Conservation (phyloP, 2,797 vertebrate species). For the Lithobates pipiens region DNA sequence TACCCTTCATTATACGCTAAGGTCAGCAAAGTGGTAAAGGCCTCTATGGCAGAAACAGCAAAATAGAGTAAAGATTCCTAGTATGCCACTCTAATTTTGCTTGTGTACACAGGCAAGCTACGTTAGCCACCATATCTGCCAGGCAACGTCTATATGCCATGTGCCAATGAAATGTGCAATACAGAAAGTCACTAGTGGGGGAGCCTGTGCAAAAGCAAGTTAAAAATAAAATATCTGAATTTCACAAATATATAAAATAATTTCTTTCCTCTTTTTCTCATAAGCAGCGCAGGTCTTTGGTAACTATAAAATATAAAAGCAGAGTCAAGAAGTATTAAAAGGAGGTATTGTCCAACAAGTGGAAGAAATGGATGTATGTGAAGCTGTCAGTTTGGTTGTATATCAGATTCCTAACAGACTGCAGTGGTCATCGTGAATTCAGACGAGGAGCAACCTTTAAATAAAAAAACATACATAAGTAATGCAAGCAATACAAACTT, state of each 20-base stretch:
- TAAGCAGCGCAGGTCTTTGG: constrained; percentile 84
- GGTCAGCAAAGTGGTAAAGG: constrained; percentile 21
- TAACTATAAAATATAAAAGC: constrained; percentile 72
- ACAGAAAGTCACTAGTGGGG: constrained; percentile 7
- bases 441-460: constrained; percentile 93
- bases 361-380: constrained; percentile 61
- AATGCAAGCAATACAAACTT: too few species aligned
- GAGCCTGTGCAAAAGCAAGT: constrained; percentile 11
- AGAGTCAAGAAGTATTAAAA: constrained; percentile 69
- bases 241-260: constrained; percentile 66
- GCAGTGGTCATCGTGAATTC: constrained; percentile 87
- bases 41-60: constrained; percentile 13
- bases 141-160: constrained; percentile 47
- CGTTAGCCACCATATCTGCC: constrained; percentile 57
- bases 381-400: constrained; percentile 70
- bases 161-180: constrained; percentile 28
- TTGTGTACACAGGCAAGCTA: constrained; percentile 56
- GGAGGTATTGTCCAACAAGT: constrained; percentile 48
- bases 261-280: constrained; percentile 68
- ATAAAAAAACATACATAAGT: neutral
- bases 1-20: neutral
- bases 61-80: neutral
- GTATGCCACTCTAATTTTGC: constrained; percentile 35
- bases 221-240: constrained; percentile 65
- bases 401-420: constrained; percentile 55